Evolutionary conservation across 2,113 vertebrate genomes (phyloP).

Genomic region (Perccottus glenii): DNA sequence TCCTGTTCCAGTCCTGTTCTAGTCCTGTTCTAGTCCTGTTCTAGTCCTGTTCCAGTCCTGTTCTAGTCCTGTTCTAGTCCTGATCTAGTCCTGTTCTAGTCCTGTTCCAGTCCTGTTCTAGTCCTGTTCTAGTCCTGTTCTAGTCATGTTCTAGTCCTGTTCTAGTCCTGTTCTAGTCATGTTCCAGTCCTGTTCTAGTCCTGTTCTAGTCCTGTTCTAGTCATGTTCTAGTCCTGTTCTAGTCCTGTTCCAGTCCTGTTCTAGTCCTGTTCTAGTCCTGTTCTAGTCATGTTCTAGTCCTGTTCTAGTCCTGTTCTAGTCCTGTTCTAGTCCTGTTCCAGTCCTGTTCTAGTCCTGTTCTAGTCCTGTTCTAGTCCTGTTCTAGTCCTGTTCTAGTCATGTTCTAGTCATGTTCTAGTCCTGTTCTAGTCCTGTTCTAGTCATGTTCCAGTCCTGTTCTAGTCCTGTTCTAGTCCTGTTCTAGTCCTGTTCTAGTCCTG

Average conservation of each 20-base stretch:
- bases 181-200: neutral
- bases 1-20: neutral
- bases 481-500: conserved; percentile 31
- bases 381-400: too few relatives aligned
- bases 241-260: neutral
- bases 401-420: too few relatives aligned
- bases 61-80: too few relatives aligned
- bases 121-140: too few relatives aligned
- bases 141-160: conserved; percentile 32
- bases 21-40: neutral
- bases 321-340: neutral
- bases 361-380: neutral
- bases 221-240: too few relatives aligned
- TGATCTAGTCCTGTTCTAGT: neutral
- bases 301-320: conserved; percentile 28
- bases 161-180: neutral
- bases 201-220: conserved; percentile 20
- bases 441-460: neutral
- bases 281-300: neutral
- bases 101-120: neutral
- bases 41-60: conserved; percentile 37
- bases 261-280: neutral
- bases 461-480: neutral
- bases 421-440: neutral
- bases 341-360: neutral